Evolutionary conservation across 2,888 invertebrate species (phyloP).

Genomic region (Rhimphoctona megacephalus): DNA sequence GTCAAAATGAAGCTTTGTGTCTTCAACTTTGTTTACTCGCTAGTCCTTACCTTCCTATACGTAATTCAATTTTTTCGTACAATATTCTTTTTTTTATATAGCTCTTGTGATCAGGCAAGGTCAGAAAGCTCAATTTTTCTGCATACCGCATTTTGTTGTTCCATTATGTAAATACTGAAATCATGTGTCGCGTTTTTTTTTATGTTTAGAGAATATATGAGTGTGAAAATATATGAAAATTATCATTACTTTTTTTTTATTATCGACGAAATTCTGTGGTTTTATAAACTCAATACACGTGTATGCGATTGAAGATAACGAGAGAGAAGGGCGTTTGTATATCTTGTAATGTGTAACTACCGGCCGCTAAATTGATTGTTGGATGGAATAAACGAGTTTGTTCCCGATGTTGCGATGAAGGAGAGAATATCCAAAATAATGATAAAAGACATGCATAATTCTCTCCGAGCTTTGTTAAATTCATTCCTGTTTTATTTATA

Average conservation of each 20-base stretch:
- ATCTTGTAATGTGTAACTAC: conserved; percentile 53
- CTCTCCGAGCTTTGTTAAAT: conserved; percentile 37
- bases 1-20: conserved; percentile 47
- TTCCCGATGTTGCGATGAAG: conserved; percentile 48
- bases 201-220: conserved; percentile 61
- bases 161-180: conserved; percentile 60
- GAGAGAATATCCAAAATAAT: conserved; percentile 24
- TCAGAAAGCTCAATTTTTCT: conserved; percentile 60
- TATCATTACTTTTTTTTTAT: conserved; percentile 59
- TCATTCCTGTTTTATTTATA: conserved; percentile 18
- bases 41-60: conserved; percentile 47
- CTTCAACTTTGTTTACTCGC: conserved; percentile 51
- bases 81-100: conserved; percentile 26
- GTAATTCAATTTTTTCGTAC: conserved; percentile 31
- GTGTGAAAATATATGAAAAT: conserved; percentile 58
- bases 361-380: conserved; percentile 51
- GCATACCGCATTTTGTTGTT: conserved; percentile 51
- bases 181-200: conserved; percentile 48
- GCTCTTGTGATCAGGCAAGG: conserved; percentile 25
- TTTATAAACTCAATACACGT: conserved; percentile 37
- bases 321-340: conserved; percentile 25
- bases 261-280: conserved; percentile 43
- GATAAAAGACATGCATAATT: conserved; percentile 42
- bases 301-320: conserved; percentile 37
- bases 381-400: conserved; percentile 52